Base-by-base conservation (phyloP, 2,113 vertebrate genomes). In the Mormoops blainvillei region DNA sequence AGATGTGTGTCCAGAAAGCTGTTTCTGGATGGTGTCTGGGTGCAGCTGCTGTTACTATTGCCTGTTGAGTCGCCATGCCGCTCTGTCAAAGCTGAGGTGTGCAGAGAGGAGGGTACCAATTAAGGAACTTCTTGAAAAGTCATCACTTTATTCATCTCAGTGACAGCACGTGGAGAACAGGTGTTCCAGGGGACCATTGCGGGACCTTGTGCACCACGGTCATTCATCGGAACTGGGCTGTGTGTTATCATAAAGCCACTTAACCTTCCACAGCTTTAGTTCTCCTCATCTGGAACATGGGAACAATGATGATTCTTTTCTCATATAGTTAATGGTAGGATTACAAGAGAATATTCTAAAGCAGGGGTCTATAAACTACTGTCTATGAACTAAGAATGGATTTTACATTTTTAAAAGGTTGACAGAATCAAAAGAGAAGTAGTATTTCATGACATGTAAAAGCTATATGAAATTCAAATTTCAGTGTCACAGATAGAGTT, bases 361-460 rank as follows among this genome's bases (percentile, higher is more conserved):
- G 15, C 36, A 50, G 50, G 1, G 28, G 48, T 68, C 15, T 20
- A 54, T 61, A 89, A 71, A 36, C 24, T 15, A 26, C 28, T 7
- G 41, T 36, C 24, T 2, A 18, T 5, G 38, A 63, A 28, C 48
- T 41, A 50, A 78, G n/a, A 68, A 67, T 41, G 36, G 31, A 18
- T 91, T 80, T 45, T 61, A 48, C 48, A 43, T 52, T 76, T 96
- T 91, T 52, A 41, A 94, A 26, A 36, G 45, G 26, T 74, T 80
- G n/a, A 91, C 71, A 80, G 48, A 76, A 63, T 38, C 18, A 54
- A 71, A 58, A 80, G 38, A 82, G 89, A 90, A 94, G 71, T 26
- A 54, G 1, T 80, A 88, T 73, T 71, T 96, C 16, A 77, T 12
- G 28, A 58, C 9, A 15, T 1, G 2, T 73, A 61, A 54, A 88